Evolutionary conservation across 2,797 vertebrate genomes (phyloP), one percentile per base, ranked within the genome.

Genomic region (Mormyrus proboscirostris): DNA sequence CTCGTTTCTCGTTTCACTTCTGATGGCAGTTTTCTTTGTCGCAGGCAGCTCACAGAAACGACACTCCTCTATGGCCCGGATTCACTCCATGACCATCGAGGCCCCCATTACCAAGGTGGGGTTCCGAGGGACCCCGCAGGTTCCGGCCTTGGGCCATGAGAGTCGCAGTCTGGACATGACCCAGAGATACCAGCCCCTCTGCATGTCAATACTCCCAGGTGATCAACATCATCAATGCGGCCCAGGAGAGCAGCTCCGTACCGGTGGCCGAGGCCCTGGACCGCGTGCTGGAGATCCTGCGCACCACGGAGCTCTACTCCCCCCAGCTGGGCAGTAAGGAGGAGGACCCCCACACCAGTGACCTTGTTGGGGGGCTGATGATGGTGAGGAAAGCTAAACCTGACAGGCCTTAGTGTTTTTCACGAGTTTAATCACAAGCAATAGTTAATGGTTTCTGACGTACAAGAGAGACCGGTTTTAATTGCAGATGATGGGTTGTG

Each of bases 61-160:
- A 84, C 97, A 99, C 94, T 99, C 98, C 55, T 99, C 99, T 73
- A 96, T 99, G 98, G 97, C 98, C 91, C 95, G 99, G 93, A 98
- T 99, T 92, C 99, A 99, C 95, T 99, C 98, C 91, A 98, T 99
- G 98, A 98, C 97, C 0, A 99, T 99, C 8, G 99, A 99, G 94
- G 98, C 99, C 33, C 98, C 99, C 90, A 99, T 99, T 94, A 99
- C 98, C 91, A 99, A 99, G 98, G 99, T 99, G 95, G 92, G 91
- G 92, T 38, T 87, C 55, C 41, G 88, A 76, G 55, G 22, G 41
- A 9, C 59, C 51, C 49, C 25, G 2, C 22, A 7, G 19, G 22
- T 85, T 49, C 2, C 22, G 2, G 3, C 22, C 9, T 51, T 25
- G 49, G 44, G 4, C 49, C 49, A 2, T 69, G 51, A 25, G 62